phyloP scores from a whole-genome alignment of 1,140 invertebrate species.

The Cherax quadricarinatus region DNA sequence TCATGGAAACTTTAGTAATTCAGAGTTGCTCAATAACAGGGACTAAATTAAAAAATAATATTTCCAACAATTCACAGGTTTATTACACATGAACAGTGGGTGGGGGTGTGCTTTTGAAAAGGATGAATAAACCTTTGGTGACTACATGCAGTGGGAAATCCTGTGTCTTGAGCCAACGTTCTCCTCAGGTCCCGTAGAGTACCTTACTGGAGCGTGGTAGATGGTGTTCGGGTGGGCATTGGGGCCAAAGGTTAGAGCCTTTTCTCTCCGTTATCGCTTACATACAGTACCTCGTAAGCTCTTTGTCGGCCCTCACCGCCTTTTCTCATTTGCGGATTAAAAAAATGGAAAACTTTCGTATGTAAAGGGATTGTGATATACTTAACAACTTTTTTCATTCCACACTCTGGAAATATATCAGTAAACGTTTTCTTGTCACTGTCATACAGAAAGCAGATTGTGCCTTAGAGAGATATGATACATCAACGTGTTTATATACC shows the following conservation, averaged over 20 bases:
- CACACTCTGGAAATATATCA: background rate
- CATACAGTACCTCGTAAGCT: background rate
- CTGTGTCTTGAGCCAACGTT: background rate
- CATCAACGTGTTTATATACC: too few species aligned
- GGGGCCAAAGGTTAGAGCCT: too few species aligned
- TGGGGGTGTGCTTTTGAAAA: background rate
- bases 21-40: background rate
- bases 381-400: background rate
- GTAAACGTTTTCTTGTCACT: background rate
- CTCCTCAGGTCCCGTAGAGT: background rate
- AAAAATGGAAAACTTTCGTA: background rate
- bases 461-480: too few species aligned
- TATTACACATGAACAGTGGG: constrained; percentile 11
- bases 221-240: too few species aligned
- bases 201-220: background rate
- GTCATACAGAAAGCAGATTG: background rate
- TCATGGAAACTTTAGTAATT: background rate
- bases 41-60: background rate
- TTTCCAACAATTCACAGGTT: background rate
- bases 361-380: background rate
- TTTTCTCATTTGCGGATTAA: background rate
- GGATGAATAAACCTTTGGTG: constrained; percentile 10
- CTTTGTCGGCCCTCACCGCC: background rate
- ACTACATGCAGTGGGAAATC: background rate
- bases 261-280: too few species aligned